Evolutionary conservation across 2,797 vertebrate species (phyloP).

Genomic region (Chelonia mydas): DNA sequence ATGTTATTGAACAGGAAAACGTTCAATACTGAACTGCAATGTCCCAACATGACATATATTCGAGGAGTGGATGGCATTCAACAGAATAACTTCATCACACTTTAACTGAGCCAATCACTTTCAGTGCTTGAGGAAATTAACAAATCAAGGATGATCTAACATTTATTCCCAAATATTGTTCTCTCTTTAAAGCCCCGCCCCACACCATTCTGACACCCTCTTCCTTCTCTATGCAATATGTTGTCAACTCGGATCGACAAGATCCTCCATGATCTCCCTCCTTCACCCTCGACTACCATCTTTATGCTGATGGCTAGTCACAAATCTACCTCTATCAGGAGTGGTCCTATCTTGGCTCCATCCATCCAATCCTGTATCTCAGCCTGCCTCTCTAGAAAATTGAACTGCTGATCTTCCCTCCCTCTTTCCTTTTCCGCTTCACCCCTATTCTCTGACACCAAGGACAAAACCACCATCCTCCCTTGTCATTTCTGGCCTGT

Average conservation of each 20-base stretch:
- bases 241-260: not conserved
- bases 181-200: not conserved
- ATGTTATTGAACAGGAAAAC: not conserved
- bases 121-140: not conserved
- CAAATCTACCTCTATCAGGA: not conserved
- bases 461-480: not conserved
- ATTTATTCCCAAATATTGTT: not conserved
- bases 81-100: not conserved
- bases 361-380: not conserved
- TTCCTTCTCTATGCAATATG: not conserved
- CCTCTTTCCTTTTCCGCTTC: not conserved
- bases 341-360: not conserved
- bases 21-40: conserved; percentile 11
- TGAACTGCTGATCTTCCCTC: not conserved
- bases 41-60: conserved; percentile 6
- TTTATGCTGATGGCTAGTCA: not conserved
- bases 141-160: not conserved
- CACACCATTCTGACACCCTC: not conserved
- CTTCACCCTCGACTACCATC: not conserved
- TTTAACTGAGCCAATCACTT: not conserved
- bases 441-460: not conserved
- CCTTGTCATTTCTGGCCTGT: not conserved
- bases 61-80: conserved; percentile 21
- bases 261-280: not conserved
- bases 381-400: not conserved